Percentiles rank a stretch among this genome's conserved stretches.
phyloP scores from a whole-genome alignment of 2,113 vertebrate species.

The Athene noctua region DNA sequence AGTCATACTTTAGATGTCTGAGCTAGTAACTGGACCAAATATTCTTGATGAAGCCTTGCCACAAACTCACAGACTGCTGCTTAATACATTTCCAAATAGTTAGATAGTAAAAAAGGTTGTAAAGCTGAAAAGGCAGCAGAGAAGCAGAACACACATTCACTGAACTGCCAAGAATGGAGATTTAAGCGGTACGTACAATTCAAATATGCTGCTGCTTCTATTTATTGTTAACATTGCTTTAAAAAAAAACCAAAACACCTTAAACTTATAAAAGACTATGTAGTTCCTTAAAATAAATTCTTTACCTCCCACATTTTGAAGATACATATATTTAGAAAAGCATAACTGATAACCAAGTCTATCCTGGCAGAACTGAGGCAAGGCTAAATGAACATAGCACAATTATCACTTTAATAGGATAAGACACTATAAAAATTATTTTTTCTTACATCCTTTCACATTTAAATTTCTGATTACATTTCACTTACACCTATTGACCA shows the following conservation, averaged over 20 bases:
- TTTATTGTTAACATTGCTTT: neutral
- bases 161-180: conserved; percentile 40
- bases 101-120: conserved; percentile 26
- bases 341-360: neutral
- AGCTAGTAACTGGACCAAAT: conserved; percentile 68
- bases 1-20: conserved; percentile 63
- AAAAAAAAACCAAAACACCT: neutral
- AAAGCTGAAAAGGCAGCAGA: conserved; percentile 44
- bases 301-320: neutral
- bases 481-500: neutral
- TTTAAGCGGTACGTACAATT: conserved; percentile 20
- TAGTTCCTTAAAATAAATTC: neutral
- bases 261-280: neutral
- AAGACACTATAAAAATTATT: neutral
- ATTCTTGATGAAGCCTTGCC: conserved; percentile 60
- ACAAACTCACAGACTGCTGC: conserved; percentile 55
- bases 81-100: conserved; percentile 49
- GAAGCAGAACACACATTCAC: conserved; percentile 14
- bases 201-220: conserved; percentile 18
- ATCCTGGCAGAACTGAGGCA: neutral
- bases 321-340: neutral
- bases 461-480: neutral
- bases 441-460: neutral
- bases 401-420: too few relatives aligned
- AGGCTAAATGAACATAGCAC: neutral